Conservation (phyloP, 1,140 invertebrate genomes). For the Polypedilum vanderplanki region DNA sequence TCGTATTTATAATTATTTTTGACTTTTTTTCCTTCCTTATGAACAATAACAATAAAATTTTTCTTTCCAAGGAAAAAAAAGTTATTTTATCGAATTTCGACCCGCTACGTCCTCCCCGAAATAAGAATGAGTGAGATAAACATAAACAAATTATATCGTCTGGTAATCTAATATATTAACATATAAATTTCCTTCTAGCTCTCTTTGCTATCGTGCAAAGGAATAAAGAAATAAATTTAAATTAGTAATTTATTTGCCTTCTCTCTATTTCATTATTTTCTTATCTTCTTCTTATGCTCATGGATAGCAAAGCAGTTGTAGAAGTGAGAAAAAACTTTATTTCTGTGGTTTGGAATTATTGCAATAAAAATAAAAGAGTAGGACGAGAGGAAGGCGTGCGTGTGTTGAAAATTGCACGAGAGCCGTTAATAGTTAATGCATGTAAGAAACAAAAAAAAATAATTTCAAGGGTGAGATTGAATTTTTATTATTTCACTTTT, state of each 20-base stretch:
- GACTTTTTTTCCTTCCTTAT: background rate
- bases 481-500: background rate
- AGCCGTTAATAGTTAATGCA: background rate
- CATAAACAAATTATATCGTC: slow-evolving; percentile 28
- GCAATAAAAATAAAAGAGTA: no score
- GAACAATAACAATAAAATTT: background rate
- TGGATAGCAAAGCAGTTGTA: background rate
- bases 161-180: slow-evolving; percentile 28
- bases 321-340: no score
- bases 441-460: background rate
- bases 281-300: background rate
- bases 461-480: background rate
- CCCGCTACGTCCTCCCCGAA: background rate
- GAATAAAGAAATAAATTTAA: slow-evolving; percentile 28
- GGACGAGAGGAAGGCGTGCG: background rate
- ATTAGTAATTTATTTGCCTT: slow-evolving; percentile 21
- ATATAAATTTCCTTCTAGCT: slow-evolving; percentile 20
- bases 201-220: background rate
- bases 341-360: background rate
- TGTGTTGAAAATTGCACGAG: background rate
- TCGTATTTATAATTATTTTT: slow-evolving; percentile 25
- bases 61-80: background rate
- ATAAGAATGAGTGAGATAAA: slow-evolving; percentile 16
- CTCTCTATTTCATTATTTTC: background rate
- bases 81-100: background rate